Percentiles rank a stretch among this genome's conserved stretches.
phyloP scores from a whole-genome alignment of 2,888 invertebrate species.

The Chymomyza fuscimana region DNA sequence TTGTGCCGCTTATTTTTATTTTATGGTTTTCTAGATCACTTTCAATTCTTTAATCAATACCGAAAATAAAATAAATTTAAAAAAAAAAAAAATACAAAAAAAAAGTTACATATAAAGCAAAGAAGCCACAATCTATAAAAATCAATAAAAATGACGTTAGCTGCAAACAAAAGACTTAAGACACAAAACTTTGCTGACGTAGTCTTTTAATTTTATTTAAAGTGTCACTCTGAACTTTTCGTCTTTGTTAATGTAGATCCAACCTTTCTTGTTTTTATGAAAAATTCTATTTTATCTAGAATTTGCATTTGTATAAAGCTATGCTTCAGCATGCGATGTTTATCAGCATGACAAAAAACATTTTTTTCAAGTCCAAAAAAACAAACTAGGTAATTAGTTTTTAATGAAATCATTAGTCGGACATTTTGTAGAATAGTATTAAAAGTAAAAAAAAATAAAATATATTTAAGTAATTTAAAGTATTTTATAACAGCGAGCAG shows the following conservation, averaged over 20 bases:
- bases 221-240: conserved; percentile 5
- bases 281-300: conserved; percentile 23
- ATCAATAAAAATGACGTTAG: background rate
- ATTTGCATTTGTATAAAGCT: conserved; percentile 1
- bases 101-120: background rate
- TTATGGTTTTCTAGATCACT: conserved; percentile 23
- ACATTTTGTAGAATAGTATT: background rate
- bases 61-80: background rate
- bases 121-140: background rate
- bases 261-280: conserved; percentile 18
- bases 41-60: conserved; percentile 19
- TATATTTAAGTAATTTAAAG: too few relatives aligned
- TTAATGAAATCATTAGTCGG: background rate
- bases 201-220: conserved; percentile 9
- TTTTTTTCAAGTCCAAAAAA: too few relatives aligned
- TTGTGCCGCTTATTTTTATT: conserved; percentile 32
- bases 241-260: conserved; percentile 13
- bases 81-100: background rate
- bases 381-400: background rate
- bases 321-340: too few relatives aligned
- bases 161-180: conserved; percentile 31
- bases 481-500: too few relatives aligned
- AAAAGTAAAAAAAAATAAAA: too few relatives aligned
- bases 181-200: conserved; percentile 21
- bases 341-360: background rate